These are phyloP conservation scores for Onychostruthus taczanowskii DNA, from an alignment of 2,113 vertebrate species.

Conservation along the genomic window DNA sequence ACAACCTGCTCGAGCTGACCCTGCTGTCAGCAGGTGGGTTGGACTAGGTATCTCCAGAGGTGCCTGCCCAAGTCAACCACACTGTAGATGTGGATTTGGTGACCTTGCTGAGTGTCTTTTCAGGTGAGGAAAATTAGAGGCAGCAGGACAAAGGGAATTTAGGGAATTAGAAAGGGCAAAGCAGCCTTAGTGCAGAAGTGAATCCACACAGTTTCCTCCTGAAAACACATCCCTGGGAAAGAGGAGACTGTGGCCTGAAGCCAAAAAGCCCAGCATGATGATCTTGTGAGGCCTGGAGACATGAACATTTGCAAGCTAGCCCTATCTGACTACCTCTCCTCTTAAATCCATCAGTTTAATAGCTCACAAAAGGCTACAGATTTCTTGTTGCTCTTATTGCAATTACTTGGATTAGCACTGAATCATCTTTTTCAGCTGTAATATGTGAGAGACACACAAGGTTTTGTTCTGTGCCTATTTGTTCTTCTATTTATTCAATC, in stretches of 20 bases:
- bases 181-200: background rate
- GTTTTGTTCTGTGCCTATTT: slow-evolving; percentile 29
- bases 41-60: background rate
- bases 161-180: background rate
- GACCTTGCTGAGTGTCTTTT: background rate
- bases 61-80: background rate
- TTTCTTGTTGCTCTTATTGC: background rate
- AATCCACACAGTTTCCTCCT: background rate
- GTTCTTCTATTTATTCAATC: slow-evolving; percentile 32
- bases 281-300: background rate
- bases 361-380: background rate
- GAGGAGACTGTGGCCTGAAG: background rate
- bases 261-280: background rate
- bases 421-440: slow-evolving; percentile 26
- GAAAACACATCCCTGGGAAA: background rate
- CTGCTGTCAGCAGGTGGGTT: background rate
- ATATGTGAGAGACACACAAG: background rate
- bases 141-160: background rate
- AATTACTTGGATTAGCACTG: slow-evolving; percentile 23
- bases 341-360: background rate
- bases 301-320: background rate
- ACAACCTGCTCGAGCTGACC: background rate
- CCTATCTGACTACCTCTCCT: background rate
- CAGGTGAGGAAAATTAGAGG: background rate
- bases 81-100: fast-evolving